Percentiles rank a stretch among this genome's conserved stretches.
phyloP scores from a whole-genome alignment of 2,113 vertebrate species.

The Ameiurus melas region DNA sequence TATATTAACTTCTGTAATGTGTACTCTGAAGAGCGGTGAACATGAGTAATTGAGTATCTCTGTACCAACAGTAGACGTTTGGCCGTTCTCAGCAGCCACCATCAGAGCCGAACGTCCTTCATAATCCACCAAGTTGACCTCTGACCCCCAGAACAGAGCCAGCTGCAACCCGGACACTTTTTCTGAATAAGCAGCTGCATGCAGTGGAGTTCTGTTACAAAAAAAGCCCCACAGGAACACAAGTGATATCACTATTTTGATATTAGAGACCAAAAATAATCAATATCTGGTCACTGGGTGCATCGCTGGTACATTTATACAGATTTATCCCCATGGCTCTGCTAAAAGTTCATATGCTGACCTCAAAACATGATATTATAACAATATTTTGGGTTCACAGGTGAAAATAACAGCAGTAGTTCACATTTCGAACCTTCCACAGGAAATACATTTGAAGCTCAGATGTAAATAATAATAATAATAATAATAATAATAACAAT shows the following conservation, averaged over 20 bases:
- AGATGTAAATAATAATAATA: neutral
- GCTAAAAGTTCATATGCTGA: neutral
- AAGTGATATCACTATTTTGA: neutral
- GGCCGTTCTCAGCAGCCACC: conserved; percentile 88
- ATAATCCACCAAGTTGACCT: conserved; percentile 83
- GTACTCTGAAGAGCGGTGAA: neutral
- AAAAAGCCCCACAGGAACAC: neutral
- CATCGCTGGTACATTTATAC: neutral
- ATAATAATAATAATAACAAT: neutral
- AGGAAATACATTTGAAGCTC: neutral
- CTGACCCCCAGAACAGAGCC: conserved; percentile 84
- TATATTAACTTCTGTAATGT: neutral
- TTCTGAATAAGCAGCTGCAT: conserved; percentile 92
- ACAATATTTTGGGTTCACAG: neutral
- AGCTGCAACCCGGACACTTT: conserved; percentile 85
- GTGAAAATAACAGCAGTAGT: neutral
- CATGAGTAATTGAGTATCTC: neutral
- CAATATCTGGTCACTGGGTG: neutral
- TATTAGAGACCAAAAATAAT: neutral
- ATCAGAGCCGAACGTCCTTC: conserved; percentile 87
- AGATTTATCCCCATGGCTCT: neutral
- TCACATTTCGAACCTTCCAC: neutral
- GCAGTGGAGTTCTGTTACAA: conserved; percentile 84
- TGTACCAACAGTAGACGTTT: conserved; percentile 85
- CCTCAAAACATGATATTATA: neutral